phyloP scores from a whole-genome alignment of 2,888 invertebrate species.

The Alentia gelatinosa region DNA sequence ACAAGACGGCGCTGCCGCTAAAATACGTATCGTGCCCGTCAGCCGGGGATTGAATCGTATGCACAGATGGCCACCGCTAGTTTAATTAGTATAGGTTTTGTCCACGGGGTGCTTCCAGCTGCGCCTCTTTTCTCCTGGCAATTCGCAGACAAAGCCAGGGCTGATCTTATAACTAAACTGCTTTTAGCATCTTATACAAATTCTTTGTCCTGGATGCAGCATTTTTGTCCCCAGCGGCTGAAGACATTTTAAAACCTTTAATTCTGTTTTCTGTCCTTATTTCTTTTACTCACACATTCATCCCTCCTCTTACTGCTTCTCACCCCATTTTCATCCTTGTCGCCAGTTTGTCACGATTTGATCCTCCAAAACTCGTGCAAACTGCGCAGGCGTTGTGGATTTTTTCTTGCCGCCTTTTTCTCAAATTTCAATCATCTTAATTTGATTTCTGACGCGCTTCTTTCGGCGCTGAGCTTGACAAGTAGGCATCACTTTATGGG shows the following conservation, averaged over 20 bases:
- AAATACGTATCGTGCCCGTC: too few relatives aligned
- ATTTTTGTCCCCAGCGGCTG: background rate
- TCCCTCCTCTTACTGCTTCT: background rate
- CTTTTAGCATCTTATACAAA: background rate
- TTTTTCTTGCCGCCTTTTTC: background rate
- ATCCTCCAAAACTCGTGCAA: conserved; percentile 3
- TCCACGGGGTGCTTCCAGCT: background rate
- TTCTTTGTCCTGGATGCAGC: background rate
- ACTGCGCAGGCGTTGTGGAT: background rate
- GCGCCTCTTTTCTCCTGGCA: background rate
- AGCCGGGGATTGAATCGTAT: background rate
- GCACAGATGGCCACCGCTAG: background rate
- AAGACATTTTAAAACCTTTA: background rate
- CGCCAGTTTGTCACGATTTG: conserved; percentile 19
- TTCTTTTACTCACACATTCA: background rate
- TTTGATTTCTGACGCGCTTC: conserved; percentile 34
- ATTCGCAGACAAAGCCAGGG: background rate
- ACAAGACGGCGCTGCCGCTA: too few relatives aligned
- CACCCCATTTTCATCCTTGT: background rate
- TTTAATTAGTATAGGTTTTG: conserved; percentile 5
- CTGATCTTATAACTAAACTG: background rate
- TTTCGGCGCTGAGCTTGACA: conserved; percentile 15
- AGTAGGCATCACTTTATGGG: background rate
- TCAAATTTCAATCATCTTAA: conserved; percentile 40
- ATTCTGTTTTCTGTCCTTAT: background rate